Percentiles rank a stretch among this genome's conserved stretches.
Evolutionary conservation across 2,797 vertebrate species (phyloP).

Genomic region (Ctenopoma kingsleyae): DNA sequence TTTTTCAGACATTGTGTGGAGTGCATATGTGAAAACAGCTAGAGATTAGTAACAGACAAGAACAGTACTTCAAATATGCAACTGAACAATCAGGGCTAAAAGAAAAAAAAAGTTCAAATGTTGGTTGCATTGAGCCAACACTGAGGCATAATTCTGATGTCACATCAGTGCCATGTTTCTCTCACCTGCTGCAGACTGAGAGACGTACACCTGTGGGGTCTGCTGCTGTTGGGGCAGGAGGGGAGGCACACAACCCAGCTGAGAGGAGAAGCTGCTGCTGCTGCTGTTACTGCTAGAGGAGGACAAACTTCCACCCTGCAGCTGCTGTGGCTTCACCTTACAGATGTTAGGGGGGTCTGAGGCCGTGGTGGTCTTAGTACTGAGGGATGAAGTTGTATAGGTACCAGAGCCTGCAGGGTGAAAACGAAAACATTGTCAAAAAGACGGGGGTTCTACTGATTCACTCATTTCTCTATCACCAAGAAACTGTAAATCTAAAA

Average conservation of each 20-base stretch:
- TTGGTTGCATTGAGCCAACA: background rate
- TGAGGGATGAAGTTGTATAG: slow-evolving; percentile 96
- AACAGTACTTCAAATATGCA: background rate
- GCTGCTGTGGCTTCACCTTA: slow-evolving; percentile 98
- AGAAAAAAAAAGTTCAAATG: background rate
- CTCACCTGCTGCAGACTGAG: slow-evolving; percentile 98
- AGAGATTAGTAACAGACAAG: background rate
- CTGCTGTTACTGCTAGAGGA: slow-evolving; percentile 76
- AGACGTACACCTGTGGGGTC: slow-evolving; percentile 96
- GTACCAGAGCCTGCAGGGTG: slow-evolving; percentile 90
- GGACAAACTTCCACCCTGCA: slow-evolving; percentile 91
- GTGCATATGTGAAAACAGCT: too few relatives aligned
- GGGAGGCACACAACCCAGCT: slow-evolving; percentile 94
- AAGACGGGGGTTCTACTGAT: too few relatives aligned
- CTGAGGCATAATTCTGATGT: too few relatives aligned
- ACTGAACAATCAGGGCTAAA: background rate
- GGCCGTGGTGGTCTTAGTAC: slow-evolving; percentile 95
- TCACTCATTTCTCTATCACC: too few relatives aligned
- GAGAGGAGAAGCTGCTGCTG: slow-evolving; percentile 94
- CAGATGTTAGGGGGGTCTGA: slow-evolving; percentile 99
- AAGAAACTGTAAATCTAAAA: too few relatives aligned
- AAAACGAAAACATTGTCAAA: background rate
- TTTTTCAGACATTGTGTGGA: too few relatives aligned
- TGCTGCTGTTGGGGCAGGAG: slow-evolving; percentile 96
- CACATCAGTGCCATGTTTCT: background rate